Conservation (phyloP, 23 tunicate genomes). For the Aplidium turbinatum region DNA sequence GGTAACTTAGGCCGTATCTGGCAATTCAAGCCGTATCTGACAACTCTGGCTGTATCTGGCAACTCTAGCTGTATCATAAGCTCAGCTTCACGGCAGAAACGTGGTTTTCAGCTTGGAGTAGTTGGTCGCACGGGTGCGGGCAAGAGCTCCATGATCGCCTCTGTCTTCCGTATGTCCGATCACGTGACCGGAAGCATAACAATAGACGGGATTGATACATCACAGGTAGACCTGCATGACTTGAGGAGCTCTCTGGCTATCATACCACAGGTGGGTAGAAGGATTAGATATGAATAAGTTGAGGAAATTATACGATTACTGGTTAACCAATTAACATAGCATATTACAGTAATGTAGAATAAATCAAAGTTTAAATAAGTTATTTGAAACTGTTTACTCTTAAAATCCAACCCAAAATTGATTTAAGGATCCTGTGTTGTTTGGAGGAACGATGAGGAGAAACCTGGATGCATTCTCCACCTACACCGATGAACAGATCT, state of each 20-base stretch:
- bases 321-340: no score
- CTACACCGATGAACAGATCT: slow-evolving; percentile 75
- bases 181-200: slow-evolving; percentile 44
- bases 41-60: no score
- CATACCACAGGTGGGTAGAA: slow-evolving; percentile 82
- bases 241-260: slow-evolving; percentile 51
- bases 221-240: slow-evolving; percentile 37
- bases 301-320: no score
- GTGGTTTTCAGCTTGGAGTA: slow-evolving; percentile 81
- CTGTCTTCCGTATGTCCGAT: slow-evolving; percentile 61
- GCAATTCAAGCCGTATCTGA: no score
- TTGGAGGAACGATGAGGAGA: slow-evolving; percentile 75
- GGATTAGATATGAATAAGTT: no score
- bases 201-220: slow-evolving; percentile 58
- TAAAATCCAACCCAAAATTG: no score
- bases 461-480: slow-evolving; percentile 72
- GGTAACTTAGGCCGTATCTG: no score
- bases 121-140: slow-evolving; percentile 96
- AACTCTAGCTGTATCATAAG: no score
- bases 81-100: no score
- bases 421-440: slow-evolving; percentile 92
- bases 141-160: slow-evolving; percentile 78
- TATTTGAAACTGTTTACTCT: no score
- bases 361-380: no score
- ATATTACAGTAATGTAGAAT: no score